phyloP scores from a whole-genome alignment of 2,888 invertebrate genomes.

The Pseudoips prasinana region DNA sequence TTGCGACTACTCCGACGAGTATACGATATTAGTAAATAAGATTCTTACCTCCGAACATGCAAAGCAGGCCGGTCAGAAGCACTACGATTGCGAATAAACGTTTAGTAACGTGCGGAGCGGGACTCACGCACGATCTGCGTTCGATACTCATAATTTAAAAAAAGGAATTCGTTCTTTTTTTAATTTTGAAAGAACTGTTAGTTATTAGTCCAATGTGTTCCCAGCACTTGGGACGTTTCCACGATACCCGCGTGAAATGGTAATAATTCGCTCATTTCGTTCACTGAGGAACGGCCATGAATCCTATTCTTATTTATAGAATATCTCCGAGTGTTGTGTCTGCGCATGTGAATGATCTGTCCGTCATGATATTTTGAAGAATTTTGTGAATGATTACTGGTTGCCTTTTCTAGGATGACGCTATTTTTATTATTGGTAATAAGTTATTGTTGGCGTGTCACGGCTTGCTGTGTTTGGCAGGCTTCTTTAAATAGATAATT shows the following conservation, averaged over 20 bases:
- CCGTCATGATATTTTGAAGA: conserved; percentile 34
- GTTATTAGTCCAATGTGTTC: conserved; percentile 14
- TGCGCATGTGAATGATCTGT: conserved; percentile 49
- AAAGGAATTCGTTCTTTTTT: not conserved
- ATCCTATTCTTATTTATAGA: conserved; percentile 59
- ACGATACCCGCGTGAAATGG: conserved; percentile 23
- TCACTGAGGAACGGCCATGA: conserved; percentile 47
- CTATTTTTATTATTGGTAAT: conserved; percentile 4
- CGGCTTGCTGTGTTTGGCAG: too few relatives aligned
- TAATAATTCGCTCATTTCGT: conserved; percentile 21
- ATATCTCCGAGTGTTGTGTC: conserved; percentile 58
- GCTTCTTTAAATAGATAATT: too few relatives aligned
- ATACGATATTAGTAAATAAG: conserved; percentile 37
- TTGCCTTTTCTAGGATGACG: conserved; percentile 29
- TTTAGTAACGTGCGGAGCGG: conserved; percentile 58
- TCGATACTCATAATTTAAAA: conserved; percentile 47
- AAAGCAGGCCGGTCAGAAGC: conserved; percentile 57
- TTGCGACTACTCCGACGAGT: conserved; percentile 1
- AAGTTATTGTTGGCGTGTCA: too few relatives aligned
- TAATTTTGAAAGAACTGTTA: too few relatives aligned
- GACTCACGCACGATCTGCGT: conserved; percentile 49
- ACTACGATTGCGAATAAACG: conserved; percentile 58
- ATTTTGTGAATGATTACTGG: conserved; percentile 23
- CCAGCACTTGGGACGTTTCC: conserved; percentile 23
- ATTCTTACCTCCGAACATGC: conserved; percentile 66